Base-by-base conservation (phyloP, 2,797 vertebrate genomes). In the Meda fulgida region DNA sequence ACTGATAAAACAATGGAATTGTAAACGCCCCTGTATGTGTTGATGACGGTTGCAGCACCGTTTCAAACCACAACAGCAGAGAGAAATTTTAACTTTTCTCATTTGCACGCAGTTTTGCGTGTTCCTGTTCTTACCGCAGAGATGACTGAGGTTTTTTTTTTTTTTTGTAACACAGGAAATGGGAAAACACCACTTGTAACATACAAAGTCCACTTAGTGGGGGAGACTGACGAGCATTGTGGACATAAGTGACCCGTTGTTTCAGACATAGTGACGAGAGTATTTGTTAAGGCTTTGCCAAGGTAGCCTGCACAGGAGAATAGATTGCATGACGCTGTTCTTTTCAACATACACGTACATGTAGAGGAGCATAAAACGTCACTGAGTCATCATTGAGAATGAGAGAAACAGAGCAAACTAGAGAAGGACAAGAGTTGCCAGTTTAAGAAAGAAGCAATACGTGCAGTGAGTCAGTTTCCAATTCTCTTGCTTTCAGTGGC, bases 1-100 rank as follows among this genome's bases (percentile, higher is more conserved):
- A 88, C 89, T 75, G 81, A 89, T 67, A 86, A 85, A 89, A 88
- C 58, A 70, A 83, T 55, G 73, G 53, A 81, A 88, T 73, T 91
- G 92, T 92, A 93, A 93, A 94, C 91, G 89, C 89, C 87, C 73
- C 85, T 77, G 71, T 80, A 73, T 67, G 84, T 80, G 43, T 69
- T 84, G 76, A 84, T 67, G 80, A 89, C 87, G 84, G 86, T 82
- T 83, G 88, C 80, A 90, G 87, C 86, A 89, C 86, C 88, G 84
- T 90, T 88, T 87, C 72, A 87, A 88, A 91, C 84, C 85, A 89
- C 66, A 65, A 88, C 83, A 84, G 85, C 84, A 84, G 70, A 88
- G 81, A 88, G 84, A 89, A 89, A 31, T 83, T 60, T 19, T 4
- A 76, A 73, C 70, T 83, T 43, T 70, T 81, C 87, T 84, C 81